Evolutionary conservation across 2,113 vertebrate species (phyloP).

Genomic region (Mohoua ochrocephala): DNA sequence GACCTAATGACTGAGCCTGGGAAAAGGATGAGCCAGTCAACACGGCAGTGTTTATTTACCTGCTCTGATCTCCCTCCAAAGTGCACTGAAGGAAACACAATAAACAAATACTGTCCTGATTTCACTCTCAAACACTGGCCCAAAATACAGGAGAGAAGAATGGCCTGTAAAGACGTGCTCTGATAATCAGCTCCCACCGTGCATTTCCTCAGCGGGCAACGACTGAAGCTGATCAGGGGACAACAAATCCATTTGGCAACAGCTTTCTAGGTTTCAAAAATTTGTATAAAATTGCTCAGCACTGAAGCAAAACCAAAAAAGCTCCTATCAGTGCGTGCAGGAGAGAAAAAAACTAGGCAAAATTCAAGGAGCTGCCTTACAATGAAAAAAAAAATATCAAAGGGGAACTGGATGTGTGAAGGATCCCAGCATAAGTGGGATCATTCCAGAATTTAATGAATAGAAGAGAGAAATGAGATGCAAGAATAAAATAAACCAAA

Average conservation of each 20-base stretch:
- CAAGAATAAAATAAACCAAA: not conserved
- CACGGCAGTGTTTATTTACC: not conserved
- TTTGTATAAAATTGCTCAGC: not conserved
- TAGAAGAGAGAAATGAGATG: not conserved
- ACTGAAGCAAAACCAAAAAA: not conserved
- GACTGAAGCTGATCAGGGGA: not conserved
- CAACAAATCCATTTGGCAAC: not conserved
- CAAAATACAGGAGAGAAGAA: not conserved
- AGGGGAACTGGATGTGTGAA: not conserved
- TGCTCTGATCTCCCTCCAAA: conserved; percentile 4
- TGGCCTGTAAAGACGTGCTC: not conserved
- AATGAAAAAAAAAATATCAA: not conserved
- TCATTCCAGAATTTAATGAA: not conserved
- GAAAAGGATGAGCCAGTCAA: not conserved
- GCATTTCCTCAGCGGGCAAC: not conserved
- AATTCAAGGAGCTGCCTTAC: not conserved
- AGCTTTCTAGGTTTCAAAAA: not conserved
- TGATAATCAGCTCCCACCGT: conserved; percentile 1
- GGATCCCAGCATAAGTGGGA: not conserved
- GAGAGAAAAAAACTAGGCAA: not conserved
- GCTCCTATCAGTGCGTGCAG: rapidly evolving
- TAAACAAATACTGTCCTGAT: not conserved
- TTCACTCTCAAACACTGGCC: not conserved
- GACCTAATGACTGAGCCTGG: not conserved
- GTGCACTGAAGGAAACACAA: not conserved